Percentiles rank a stretch among this genome's conserved stretches.
Conservation (phyloP, 1,140 invertebrate species). For the Papilio xuthus region DNA sequence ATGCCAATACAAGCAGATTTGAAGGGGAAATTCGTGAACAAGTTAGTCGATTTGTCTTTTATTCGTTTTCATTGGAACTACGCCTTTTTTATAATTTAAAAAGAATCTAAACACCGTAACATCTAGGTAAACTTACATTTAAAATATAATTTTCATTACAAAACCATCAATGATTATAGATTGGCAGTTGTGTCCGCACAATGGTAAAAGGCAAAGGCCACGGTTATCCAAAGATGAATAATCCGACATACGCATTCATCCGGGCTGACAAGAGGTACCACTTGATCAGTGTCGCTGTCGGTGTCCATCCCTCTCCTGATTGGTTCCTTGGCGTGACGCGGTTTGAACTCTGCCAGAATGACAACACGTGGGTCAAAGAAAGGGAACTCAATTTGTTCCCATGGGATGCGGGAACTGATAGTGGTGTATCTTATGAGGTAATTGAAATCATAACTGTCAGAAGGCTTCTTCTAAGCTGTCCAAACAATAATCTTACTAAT, state of each 20-base stretch:
- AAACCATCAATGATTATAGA: slow-evolving; percentile 45
- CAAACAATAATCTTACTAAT: too few species aligned
- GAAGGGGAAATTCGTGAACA: slow-evolving; percentile 69
- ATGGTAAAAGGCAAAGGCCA: slow-evolving; percentile 75
- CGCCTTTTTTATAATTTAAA: too few species aligned
- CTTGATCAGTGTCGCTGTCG: slow-evolving; percentile 60
- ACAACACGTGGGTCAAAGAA: slow-evolving; percentile 66
- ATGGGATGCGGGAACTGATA: slow-evolving; percentile 74
- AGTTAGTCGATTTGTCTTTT: slow-evolving; percentile 42
- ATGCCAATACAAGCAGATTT: slow-evolving; percentile 65
- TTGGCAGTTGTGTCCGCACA: slow-evolving; percentile 67
- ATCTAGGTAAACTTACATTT: too few species aligned
- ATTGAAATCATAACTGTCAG: background rate
- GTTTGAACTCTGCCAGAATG: slow-evolving; percentile 67
- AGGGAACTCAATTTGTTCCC: slow-evolving; percentile 67
- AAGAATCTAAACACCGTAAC: too few species aligned
- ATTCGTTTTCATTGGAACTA: background rate
- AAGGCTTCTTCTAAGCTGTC: too few species aligned
- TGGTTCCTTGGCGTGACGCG: slow-evolving; percentile 73
- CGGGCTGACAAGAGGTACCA: slow-evolving; percentile 64
- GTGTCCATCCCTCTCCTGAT: slow-evolving; percentile 67
- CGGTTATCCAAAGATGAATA: slow-evolving; percentile 65
- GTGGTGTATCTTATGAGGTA: slow-evolving; percentile 73
- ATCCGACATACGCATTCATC: slow-evolving; percentile 66
- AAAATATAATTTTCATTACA: background rate